A percentile compares a stretch with the other conserved stretches of the same genome.
phyloP scores from a whole-genome alignment of 2,113 vertebrate genomes.

The human region DNA sequence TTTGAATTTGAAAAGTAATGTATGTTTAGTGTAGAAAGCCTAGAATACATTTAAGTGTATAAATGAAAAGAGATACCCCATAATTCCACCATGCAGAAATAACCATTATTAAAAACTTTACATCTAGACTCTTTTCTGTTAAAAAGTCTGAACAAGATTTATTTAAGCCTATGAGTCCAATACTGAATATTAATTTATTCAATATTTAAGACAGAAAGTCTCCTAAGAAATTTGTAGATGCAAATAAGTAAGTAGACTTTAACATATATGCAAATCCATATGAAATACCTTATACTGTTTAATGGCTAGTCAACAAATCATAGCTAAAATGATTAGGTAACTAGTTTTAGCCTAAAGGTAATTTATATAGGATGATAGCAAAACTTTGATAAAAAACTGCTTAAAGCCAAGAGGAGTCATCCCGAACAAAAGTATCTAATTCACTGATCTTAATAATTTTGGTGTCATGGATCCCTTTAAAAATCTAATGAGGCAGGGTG shows the following conservation, averaged over 20 bases:
- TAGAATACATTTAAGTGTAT: neutral
- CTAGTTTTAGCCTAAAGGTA: neutral
- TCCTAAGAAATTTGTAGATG: conserved; percentile 10
- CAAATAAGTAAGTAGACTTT: neutral
- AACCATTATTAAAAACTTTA: neutral
- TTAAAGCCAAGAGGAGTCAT: neutral
- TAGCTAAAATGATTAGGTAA: neutral
- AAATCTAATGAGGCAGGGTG: neutral
- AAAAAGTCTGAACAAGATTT: neutral
- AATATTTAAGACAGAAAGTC: neutral
- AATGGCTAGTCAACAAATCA: neutral
- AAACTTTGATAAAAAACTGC: conserved; percentile 1
- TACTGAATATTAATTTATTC: neutral
- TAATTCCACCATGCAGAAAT: neutral
- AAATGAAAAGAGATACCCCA: neutral
- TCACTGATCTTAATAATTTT: neutral
- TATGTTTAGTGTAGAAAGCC: neutral
- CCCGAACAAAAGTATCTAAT: neutral
- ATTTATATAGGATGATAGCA: neutral
- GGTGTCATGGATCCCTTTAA: neutral
- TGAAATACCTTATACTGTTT: neutral
- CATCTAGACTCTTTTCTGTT: neutral
- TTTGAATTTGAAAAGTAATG: neutral
- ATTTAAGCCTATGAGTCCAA: neutral
- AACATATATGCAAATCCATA: neutral